These are phyloP conservation scores for Sternarchorhynchus goeldii DNA, from an alignment of 2,797 vertebrate species.

Conservation along the genomic window DNA sequence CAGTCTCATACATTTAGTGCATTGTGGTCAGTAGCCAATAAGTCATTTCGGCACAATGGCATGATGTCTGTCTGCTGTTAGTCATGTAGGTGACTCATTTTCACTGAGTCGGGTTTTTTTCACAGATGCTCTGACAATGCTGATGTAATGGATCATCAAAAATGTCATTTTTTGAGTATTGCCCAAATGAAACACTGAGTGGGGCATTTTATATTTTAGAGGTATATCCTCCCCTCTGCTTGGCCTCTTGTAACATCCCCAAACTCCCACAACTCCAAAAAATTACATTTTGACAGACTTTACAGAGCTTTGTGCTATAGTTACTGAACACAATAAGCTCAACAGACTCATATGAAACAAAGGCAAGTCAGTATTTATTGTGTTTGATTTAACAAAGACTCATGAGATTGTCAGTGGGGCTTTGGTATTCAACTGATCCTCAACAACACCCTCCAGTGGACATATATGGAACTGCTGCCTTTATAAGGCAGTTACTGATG, in stretches of 20 bases:
- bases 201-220: background rate
- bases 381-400: slow-evolving; percentile 57
- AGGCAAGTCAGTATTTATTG: slow-evolving; percentile 38
- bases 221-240: background rate
- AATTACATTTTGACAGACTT: background rate
- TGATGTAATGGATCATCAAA: background rate
- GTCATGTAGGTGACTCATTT: slow-evolving; percentile 47
- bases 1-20: slow-evolving; percentile 15
- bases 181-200: background rate
- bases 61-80: slow-evolving; percentile 42
- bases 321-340: slow-evolving; percentile 3
- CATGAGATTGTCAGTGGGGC: slow-evolving; percentile 24
- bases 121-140: background rate
- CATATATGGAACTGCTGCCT: background rate
- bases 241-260: background rate
- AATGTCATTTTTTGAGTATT: background rate
- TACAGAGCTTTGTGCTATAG: background rate
- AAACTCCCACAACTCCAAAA: background rate
- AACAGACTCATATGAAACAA: slow-evolving; percentile 42
- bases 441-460: slow-evolving; percentile 45
- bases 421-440: slow-evolving; percentile 9
- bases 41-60: slow-evolving; percentile 21
- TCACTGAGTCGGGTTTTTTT: slow-evolving; percentile 8
- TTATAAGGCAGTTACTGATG: no score
- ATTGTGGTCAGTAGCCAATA: slow-evolving; percentile 13